Conservation (phyloP, 2,888 invertebrate species). For the Acronicta aceris region DNA sequence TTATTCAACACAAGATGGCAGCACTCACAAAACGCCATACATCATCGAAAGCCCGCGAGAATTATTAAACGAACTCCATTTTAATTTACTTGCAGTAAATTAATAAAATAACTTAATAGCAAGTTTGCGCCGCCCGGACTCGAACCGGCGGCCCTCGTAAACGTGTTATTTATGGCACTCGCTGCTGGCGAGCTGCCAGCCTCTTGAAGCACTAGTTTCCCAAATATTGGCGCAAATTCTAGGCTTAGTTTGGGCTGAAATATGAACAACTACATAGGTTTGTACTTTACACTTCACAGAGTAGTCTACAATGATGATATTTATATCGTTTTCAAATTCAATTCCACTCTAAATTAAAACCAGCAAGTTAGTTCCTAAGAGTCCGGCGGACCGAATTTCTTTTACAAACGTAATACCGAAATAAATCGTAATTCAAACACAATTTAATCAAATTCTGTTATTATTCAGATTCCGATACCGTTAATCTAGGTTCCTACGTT, state of each 20-base stretch:
- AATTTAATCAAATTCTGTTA: too few species aligned
- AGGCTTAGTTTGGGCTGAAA: slow-evolving; percentile 18
- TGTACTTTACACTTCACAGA: background rate
- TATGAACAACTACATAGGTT: background rate
- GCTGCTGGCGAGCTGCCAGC: slow-evolving; percentile 40
- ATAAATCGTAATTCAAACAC: too few species aligned
- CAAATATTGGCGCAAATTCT: slow-evolving; percentile 27
- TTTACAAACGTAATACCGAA: too few species aligned
- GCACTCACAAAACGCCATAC: slow-evolving; percentile 16
- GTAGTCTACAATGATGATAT: background rate
- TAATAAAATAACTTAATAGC: slow-evolving; percentile 52
- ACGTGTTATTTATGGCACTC: slow-evolving; percentile 47
- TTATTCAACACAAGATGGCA: slow-evolving; percentile 5
- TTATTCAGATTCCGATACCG: too few species aligned
- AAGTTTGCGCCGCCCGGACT: slow-evolving; percentile 46
- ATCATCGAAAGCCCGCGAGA: slow-evolving; percentile 5
- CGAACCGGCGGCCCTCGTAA: slow-evolving; percentile 52
- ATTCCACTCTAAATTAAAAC: too few species aligned
- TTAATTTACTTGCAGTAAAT: slow-evolving; percentile 53
- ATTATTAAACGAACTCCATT: slow-evolving; percentile 21
- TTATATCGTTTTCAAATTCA: too few species aligned
- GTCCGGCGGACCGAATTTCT: too few species aligned
- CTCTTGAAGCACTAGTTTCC: slow-evolving; percentile 28
- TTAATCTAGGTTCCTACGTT: too few species aligned
- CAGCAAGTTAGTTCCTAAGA: too few species aligned